Evolutionary conservation across 1,140 invertebrate genomes (phyloP).

Genomic region (Formica selysi): DNA sequence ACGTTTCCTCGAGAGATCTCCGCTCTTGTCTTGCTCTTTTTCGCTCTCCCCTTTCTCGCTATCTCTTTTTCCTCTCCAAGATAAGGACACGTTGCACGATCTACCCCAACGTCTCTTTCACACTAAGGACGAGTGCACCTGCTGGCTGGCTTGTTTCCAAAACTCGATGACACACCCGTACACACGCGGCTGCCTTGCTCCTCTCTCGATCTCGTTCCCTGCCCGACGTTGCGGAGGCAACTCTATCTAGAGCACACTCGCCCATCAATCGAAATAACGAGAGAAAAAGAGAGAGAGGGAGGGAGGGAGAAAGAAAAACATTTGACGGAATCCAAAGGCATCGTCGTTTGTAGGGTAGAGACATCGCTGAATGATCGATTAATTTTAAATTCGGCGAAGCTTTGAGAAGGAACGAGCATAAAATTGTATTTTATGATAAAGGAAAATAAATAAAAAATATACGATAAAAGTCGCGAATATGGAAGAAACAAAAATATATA

Average conservation of each 20-base stretch:
- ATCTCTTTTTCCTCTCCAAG: neutral
- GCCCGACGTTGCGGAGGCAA: conserved; percentile 17
- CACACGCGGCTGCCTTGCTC: conserved; percentile 12
- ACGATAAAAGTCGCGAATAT: neutral
- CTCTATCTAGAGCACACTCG: conserved; percentile 36
- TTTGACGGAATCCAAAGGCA: conserved; percentile 20
- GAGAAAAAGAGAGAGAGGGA: neutral
- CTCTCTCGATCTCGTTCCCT: conserved; percentile 38
- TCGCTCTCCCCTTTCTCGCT: neutral
- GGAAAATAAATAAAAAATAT: neutral
- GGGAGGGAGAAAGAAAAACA: neutral
- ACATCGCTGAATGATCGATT: conserved; percentile 19
- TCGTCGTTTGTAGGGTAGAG: conserved; percentile 18
- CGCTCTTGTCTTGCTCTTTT: neutral
- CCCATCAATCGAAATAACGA: conserved; percentile 41
- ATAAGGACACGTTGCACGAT: conserved; percentile 36
- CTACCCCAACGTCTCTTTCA: conserved; percentile 49
- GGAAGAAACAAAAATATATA: neutral
- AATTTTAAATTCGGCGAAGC: conserved; percentile 18
- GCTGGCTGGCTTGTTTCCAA: conserved; percentile 58
- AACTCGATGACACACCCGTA: conserved; percentile 37
- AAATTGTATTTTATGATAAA: conserved; percentile 14
- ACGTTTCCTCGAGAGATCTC: conserved; percentile 25
- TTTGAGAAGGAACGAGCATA: neutral
- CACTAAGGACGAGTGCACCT: conserved; percentile 42